phyloP scores from a whole-genome alignment of 2,888 invertebrate species.

The Rhopalosiphum nymphaeae region DNA sequence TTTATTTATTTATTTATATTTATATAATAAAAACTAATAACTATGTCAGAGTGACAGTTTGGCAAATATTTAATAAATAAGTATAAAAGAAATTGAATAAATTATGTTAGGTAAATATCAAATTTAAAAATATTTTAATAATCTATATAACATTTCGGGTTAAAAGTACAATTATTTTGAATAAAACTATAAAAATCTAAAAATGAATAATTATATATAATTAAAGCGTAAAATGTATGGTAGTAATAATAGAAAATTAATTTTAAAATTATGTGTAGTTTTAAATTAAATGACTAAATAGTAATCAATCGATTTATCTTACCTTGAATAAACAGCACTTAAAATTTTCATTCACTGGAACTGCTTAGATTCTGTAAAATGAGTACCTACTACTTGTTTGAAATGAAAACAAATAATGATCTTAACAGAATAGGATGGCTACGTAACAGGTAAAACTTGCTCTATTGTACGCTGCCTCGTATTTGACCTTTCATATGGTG shows the following conservation, averaged over 20 bases:
- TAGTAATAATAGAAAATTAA: neutral
- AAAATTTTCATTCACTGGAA: neutral
- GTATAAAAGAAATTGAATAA: neutral
- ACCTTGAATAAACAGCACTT: conserved; percentile 9
- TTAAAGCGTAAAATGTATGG: neutral
- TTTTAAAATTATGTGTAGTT: neutral
- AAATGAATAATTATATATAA: neutral
- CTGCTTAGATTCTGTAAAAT: conserved; percentile 2
- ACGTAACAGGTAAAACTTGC: conserved; percentile 18
- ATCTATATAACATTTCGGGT: neutral
- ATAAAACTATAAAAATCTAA: neutral
- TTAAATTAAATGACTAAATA: neutral
- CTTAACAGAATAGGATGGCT: neutral
- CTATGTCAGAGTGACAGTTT: neutral
- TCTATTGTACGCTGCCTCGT: conserved; percentile 14
- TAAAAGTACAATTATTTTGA: neutral
- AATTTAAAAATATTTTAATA: neutral
- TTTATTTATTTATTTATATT: too few relatives aligned
- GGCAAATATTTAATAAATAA: neutral
- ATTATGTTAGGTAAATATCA: neutral
- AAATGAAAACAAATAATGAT: conserved; percentile 46
- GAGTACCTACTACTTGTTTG: conserved; percentile 18
- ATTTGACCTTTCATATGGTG: conserved; percentile 44
- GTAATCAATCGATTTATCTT: neutral
- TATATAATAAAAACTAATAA: too few relatives aligned